Evolutionary conservation across 2,113 vertebrate species (phyloP).

Genomic region (Anhinga anhinga): DNA sequence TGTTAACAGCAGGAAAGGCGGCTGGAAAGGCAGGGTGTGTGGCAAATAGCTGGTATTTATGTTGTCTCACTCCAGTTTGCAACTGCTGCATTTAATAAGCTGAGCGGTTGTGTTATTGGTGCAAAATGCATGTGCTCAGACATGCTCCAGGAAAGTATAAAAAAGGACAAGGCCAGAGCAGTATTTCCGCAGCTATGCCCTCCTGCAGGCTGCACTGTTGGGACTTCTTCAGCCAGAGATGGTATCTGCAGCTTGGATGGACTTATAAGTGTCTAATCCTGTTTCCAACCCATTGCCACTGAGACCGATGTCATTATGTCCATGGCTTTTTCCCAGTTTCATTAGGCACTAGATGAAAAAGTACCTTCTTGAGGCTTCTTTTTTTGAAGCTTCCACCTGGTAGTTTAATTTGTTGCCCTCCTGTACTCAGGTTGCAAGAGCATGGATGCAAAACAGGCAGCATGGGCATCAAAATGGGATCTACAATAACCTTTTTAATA

Average conservation of each 20-base stretch:
- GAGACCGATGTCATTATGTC: fast-evolving
- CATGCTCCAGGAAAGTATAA: no score
- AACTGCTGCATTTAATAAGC: not conserved
- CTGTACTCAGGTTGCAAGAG: not conserved
- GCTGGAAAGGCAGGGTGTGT: not conserved
- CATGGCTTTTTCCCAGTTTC: not conserved
- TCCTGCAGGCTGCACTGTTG: fast-evolving
- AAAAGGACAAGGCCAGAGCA: not conserved
- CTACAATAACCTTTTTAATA: not conserved
- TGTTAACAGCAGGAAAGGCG: not conserved
- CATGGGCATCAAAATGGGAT: not conserved
- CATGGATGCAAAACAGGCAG: not conserved
- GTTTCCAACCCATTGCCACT: fast-evolving
- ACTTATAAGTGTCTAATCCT: not conserved
- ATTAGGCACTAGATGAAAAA: not conserved
- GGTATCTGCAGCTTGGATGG: not conserved
- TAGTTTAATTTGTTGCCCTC: not conserved
- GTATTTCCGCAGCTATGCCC: not conserved
- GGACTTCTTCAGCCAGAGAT: not conserved
- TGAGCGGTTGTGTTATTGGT: no score
- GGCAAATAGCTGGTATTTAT: not conserved
- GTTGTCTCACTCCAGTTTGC: not conserved
- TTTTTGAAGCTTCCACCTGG: not conserved
- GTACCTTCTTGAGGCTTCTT: fast-evolving
- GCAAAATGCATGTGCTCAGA: not conserved